phyloP scores from a whole-genome alignment of 2,113 vertebrate genomes.

The Zapornia atra region DNA sequence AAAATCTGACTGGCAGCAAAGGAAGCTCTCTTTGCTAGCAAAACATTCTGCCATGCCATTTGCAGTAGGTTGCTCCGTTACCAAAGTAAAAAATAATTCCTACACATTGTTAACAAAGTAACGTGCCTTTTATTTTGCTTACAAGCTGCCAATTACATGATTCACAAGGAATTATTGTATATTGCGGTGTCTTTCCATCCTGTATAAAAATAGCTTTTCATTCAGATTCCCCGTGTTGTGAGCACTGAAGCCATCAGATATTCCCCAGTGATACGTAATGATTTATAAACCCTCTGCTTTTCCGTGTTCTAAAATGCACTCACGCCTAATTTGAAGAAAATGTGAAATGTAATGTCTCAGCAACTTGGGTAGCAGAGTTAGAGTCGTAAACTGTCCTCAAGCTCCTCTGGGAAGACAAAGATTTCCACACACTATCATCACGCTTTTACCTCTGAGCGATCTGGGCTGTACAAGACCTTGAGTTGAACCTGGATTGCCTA shows the following conservation, averaged over 20 bases:
- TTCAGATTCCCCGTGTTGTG: neutral
- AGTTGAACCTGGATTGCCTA: neutral
- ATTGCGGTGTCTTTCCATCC: neutral
- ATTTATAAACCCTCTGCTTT: neutral
- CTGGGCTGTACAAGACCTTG: neutral
- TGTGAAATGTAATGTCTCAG: neutral
- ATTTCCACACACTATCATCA: neutral
- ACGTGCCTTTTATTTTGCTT: neutral
- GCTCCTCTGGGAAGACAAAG: neutral
- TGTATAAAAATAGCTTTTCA: neutral
- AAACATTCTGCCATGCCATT: neutral
- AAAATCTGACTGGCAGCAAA: neutral
- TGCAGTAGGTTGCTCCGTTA: neutral
- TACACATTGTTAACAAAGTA: neutral
- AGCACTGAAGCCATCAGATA: neutral
- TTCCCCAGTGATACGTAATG: neutral
- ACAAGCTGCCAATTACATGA: conserved; percentile 9
- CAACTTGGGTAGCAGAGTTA: neutral
- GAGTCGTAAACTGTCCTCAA: neutral
- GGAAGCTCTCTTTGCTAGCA: neutral
- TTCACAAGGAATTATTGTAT: neutral
- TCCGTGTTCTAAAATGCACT: neutral
- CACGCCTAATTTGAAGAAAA: neutral
- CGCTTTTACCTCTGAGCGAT: neutral
- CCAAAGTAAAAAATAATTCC: conserved; percentile 12